phyloP scores from a whole-genome alignment of 2,888 invertebrate species.

The Temnothorax ravouxi region DNA sequence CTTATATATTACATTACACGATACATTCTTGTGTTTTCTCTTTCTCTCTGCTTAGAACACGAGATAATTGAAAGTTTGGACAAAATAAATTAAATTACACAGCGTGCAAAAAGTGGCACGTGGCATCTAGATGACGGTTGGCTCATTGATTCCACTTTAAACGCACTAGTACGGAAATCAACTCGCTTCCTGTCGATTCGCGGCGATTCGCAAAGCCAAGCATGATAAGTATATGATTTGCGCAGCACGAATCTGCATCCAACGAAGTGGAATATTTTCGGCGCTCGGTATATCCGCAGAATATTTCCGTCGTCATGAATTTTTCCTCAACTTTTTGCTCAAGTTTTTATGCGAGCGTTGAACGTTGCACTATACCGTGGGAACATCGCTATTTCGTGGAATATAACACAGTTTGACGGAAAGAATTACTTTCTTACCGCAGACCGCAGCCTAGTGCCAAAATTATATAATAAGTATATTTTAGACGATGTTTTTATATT shows the following conservation, averaged over 20 bases:
- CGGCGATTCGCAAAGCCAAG: neutral
- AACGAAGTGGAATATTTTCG: conserved; percentile 67
- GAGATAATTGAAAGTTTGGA: neutral
- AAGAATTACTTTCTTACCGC: conserved; percentile 12
- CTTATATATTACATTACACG: neutral
- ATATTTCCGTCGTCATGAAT: conserved; percentile 53
- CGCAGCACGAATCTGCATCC: conserved; percentile 62
- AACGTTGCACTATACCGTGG: too few species aligned
- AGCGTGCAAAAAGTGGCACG: neutral
- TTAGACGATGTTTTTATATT: neutral
- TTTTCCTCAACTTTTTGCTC: conserved; percentile 47
- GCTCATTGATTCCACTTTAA: conserved; percentile 63
- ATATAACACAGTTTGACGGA: conserved; percentile 23
- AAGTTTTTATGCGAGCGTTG: conserved; percentile 39
- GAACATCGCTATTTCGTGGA: conserved; percentile 3
- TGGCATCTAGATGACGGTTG: neutral
- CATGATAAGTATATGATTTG: conserved; percentile 33
- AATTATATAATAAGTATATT: conserved; percentile 6
- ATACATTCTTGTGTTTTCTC: neutral
- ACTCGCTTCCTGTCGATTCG: conserved; percentile 64
- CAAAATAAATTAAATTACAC: neutral
- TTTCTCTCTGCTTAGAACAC: neutral
- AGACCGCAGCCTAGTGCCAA: neutral
- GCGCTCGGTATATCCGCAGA: conserved; percentile 36
- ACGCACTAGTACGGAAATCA: conserved; percentile 62